Evolutionary conservation across 2,888 invertebrate species (phyloP).

Genomic region (Ectropis crepuscularia): DNA sequence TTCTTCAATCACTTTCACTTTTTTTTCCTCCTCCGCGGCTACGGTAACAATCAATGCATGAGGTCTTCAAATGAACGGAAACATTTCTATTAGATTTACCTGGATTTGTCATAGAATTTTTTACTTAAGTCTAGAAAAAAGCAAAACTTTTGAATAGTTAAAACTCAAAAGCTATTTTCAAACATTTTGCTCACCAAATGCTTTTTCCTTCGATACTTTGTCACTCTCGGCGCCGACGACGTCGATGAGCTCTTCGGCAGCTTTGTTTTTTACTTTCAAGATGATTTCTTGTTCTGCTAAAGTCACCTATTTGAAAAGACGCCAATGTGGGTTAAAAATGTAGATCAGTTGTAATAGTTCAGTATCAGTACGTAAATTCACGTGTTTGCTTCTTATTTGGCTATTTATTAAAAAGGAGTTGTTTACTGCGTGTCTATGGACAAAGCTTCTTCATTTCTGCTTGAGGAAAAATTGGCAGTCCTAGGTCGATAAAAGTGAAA

Average conservation of each 20-base stretch:
- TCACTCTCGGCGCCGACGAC: conserved; percentile 95
- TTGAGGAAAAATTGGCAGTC: too few species aligned
- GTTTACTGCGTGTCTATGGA: too few species aligned
- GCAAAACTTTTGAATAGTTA: background rate
- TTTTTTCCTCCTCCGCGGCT: conserved; percentile 94
- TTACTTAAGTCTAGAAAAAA: too few species aligned
- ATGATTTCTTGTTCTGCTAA: conserved; percentile 91
- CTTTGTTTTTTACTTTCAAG: conserved; percentile 93
- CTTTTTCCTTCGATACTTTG: conserved; percentile 95
- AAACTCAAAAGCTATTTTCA: background rate
- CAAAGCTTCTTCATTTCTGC: too few species aligned
- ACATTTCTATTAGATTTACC: too few species aligned
- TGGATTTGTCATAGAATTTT: too few species aligned
- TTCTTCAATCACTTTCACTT: conserved; percentile 95
- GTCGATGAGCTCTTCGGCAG: conserved; percentile 94
- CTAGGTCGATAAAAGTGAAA: too few species aligned
- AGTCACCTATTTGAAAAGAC: conserved; percentile 71
- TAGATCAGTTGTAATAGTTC: background rate
- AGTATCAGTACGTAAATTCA: too few species aligned
- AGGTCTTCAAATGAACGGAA: too few species aligned
- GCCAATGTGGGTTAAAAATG: background rate
- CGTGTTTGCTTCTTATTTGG: too few species aligned
- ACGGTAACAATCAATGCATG: conserved; percentile 21
- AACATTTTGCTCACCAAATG: conserved; percentile 80
- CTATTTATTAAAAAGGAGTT: too few species aligned